Evolutionary conservation across 1,140 invertebrate genomes (phyloP).

Genomic region (Drosophila pallidifrons): DNA sequence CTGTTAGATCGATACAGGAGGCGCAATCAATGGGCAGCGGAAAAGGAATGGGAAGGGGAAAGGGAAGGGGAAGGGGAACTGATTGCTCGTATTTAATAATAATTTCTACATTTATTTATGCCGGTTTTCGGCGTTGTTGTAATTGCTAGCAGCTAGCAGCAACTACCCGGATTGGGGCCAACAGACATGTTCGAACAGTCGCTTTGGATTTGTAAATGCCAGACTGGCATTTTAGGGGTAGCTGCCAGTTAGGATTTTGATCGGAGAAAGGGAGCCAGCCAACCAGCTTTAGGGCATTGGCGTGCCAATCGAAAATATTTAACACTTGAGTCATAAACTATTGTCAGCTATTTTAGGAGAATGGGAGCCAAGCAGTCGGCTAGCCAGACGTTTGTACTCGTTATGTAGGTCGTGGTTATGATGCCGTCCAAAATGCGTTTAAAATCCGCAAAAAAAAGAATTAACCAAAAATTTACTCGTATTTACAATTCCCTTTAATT

Average conservation of each 20-base stretch:
- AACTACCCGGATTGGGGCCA: conserved; percentile 10
- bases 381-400: conserved; percentile 37
- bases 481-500: conserved; percentile 57
- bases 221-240: conserved; percentile 18
- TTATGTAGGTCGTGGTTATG: conserved; percentile 73
- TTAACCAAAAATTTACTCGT: conserved; percentile 48
- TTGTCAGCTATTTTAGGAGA: conserved; percentile 52
- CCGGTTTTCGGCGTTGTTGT: conserved; percentile 62
- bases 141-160: conserved; percentile 58
- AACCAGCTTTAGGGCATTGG: conserved; percentile 57
- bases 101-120: conserved; percentile 80
- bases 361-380: conserved; percentile 10
- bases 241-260: neutral
- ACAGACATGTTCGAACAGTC: conserved; percentile 50
- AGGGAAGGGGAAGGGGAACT: conserved; percentile 14
- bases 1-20: conserved; percentile 76
- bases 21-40: conserved; percentile 40
- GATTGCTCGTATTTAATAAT: conserved; percentile 81
- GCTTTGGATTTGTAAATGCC: conserved; percentile 48
- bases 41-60: neutral
- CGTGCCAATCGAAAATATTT: conserved; percentile 82
- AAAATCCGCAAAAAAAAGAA: conserved; percentile 9
- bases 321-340: conserved; percentile 82
- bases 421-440: conserved; percentile 18
- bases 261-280: conserved; percentile 6